phyloP scores from a whole-genome alignment of 1,140 invertebrate genomes.

The Drosophila kohkoa region DNA sequence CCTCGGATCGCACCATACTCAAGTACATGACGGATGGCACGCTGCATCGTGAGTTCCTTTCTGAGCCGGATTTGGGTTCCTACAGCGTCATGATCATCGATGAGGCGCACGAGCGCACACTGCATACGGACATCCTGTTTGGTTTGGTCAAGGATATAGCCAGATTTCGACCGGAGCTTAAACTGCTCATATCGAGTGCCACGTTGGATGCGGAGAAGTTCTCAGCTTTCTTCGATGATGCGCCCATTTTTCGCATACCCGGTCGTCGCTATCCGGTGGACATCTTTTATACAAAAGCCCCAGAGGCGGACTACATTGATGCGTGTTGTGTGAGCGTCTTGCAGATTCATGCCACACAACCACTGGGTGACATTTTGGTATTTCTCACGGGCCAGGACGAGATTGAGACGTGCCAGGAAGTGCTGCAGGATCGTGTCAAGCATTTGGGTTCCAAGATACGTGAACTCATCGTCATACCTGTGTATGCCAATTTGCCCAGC shows the following conservation, averaged over 20 bases:
- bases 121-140: slow-evolving; percentile 99
- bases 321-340: slow-evolving; percentile 98
- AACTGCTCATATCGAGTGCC: slow-evolving; percentile 98
- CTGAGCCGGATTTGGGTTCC: slow-evolving; percentile 96
- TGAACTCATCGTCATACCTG: slow-evolving; percentile 90
- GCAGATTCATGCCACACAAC: slow-evolving; percentile 95
- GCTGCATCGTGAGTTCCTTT: slow-evolving; percentile 97
- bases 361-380: slow-evolving; percentile 95
- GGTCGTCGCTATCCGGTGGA: slow-evolving; percentile 92
- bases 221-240: slow-evolving; percentile 98
- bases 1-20: slow-evolving; percentile 96
- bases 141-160: slow-evolving; percentile 99
- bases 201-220: slow-evolving; percentile 99
- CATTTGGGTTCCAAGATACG: slow-evolving; percentile 86
- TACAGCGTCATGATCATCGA: slow-evolving; percentile 99
- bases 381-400: slow-evolving; percentile 98
- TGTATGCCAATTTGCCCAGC: slow-evolving; percentile 98
- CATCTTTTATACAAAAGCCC: slow-evolving; percentile 99
- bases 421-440: slow-evolving; percentile 95
- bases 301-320: slow-evolving; percentile 99
- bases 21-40: slow-evolving; percentile 99
- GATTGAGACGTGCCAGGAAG: slow-evolving; percentile 97
- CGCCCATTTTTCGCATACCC: slow-evolving; percentile 98
- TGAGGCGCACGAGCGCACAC: slow-evolving; percentile 98
- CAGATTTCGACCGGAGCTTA: slow-evolving; percentile 96